These are phyloP conservation scores for Empidonax traillii DNA, from an alignment of 2,113 vertebrate genomes.

Conservation along the genomic window DNA sequence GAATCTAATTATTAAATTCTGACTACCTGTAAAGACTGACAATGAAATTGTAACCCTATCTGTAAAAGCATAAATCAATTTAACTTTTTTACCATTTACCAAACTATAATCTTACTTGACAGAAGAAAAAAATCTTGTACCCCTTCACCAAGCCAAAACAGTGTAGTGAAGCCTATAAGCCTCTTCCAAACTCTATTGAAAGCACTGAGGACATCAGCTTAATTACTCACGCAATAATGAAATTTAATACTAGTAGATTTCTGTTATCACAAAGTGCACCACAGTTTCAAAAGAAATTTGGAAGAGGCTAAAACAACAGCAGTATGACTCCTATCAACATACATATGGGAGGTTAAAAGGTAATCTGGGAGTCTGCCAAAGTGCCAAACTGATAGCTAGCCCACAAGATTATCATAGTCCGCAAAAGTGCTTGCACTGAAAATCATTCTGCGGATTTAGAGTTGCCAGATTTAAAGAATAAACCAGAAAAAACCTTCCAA, in stretches of 20 bases:
- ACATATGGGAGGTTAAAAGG: slow-evolving; percentile 28
- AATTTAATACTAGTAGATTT: background rate
- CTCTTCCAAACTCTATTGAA: background rate
- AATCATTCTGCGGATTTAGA: background rate
- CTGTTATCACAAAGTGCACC: background rate
- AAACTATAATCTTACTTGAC: background rate
- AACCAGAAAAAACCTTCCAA: background rate
- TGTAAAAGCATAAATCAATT: background rate
- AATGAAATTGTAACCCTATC: background rate
- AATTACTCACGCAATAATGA: background rate
- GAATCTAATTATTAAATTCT: background rate
- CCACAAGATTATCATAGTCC: background rate
- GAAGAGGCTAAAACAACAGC: slow-evolving; percentile 20
- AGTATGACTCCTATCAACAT: background rate
- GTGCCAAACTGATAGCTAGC: background rate
- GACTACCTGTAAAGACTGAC: background rate
- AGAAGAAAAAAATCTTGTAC: background rate
- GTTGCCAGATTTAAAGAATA: background rate
- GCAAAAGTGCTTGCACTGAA: background rate
- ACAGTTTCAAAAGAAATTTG: slow-evolving; percentile 7
- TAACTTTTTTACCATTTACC: background rate
- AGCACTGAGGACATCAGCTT: background rate
- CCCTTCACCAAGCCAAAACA: background rate
- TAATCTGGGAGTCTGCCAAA: slow-evolving; percentile 5
- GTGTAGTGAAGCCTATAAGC: background rate